Percentiles rank a stretch among this genome's conserved stretches.
These are phyloP conservation scores for Alloscopus bannaensis DNA, from an alignment of 2,888 invertebrate genomes.

Conservation along the genomic window DNA sequence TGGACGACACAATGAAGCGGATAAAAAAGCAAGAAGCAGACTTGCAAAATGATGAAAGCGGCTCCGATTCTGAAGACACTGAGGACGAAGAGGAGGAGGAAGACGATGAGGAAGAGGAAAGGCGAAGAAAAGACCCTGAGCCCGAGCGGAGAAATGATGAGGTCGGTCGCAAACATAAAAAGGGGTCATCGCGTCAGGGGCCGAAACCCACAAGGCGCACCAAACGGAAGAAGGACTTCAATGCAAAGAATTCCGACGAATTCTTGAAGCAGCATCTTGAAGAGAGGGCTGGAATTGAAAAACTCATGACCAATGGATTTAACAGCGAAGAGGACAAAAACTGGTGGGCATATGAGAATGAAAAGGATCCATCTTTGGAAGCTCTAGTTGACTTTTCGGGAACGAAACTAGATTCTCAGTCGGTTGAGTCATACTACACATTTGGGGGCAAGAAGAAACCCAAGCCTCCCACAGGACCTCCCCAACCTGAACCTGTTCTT, in stretches of 20 bases:
- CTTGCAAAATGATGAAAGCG: neutral
- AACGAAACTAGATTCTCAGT: slow-evolving; percentile 19
- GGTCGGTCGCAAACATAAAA: neutral
- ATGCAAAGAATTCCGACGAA: slow-evolving; percentile 42
- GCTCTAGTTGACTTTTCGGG: slow-evolving; percentile 37
- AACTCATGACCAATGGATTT: slow-evolving; percentile 37
- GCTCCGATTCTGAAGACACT: slow-evolving; percentile 39
- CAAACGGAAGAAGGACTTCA: slow-evolving; percentile 23
- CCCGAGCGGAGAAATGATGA: neutral
- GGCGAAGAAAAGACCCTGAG: neutral
- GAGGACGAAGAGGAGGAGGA: slow-evolving; percentile 58
- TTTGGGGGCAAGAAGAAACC: slow-evolving; percentile 45
- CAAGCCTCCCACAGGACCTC: slow-evolving; percentile 31
- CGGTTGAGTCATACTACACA: slow-evolving; percentile 38
- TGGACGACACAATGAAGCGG: slow-evolving; percentile 52
- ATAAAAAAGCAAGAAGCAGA: slow-evolving; percentile 27
- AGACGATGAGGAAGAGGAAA: slow-evolving; percentile 43
- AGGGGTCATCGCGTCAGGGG: neutral
- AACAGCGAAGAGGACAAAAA: slow-evolving; percentile 31
- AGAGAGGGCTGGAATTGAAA: slow-evolving; percentile 51
- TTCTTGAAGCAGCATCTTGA: slow-evolving; percentile 47
- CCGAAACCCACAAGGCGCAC: slow-evolving; percentile 24
- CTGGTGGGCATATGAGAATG: slow-evolving; percentile 51
- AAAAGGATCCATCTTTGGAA: slow-evolving; percentile 34
- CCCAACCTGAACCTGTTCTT: slow-evolving; percentile 5